Percentiles rank a stretch among this genome's conserved stretches.
phyloP scores from a whole-genome alignment of 1,140 invertebrate genomes.

The Drusus annulatus region DNA sequence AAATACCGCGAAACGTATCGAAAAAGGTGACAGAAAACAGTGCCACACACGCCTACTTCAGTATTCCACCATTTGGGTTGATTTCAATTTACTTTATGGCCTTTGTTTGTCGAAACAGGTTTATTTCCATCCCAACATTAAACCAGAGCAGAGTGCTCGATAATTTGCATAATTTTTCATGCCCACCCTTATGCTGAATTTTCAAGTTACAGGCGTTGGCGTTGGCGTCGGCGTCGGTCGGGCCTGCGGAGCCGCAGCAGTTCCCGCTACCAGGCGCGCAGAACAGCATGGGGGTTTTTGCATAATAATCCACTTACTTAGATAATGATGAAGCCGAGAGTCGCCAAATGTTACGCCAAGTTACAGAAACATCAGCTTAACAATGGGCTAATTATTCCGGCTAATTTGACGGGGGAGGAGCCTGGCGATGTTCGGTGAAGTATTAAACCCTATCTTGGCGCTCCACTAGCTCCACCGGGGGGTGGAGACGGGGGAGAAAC shows the following conservation, averaged over 20 bases:
- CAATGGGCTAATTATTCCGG: constrained; percentile 48
- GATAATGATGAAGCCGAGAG: constrained; percentile 44
- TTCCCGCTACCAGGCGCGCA: background rate
- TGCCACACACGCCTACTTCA: background rate
- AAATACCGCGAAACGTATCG: no score
- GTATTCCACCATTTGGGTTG: background rate
- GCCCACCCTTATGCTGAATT: constrained; percentile 44
- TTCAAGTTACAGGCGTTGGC: constrained; percentile 38
- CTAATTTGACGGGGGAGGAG: constrained; percentile 40
- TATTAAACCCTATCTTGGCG: constrained; percentile 36
- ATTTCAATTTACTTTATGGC: constrained; percentile 39
- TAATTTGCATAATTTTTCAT: constrained; percentile 52
- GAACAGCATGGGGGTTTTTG: constrained; percentile 27
- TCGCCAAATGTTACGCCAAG: constrained; percentile 45
- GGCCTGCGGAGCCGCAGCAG: no score
- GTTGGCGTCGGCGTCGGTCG: background rate
- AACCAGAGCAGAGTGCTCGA: constrained; percentile 44
- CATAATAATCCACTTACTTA: constrained; percentile 51
- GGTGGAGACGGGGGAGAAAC: no score
- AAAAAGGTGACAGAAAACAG: no score
- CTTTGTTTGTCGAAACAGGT: constrained; percentile 51
- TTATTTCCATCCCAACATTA: constrained; percentile 41
- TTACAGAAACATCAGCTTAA: constrained; percentile 46
- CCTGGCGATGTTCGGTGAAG: constrained; percentile 15
- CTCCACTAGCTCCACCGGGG: background rate